Percentiles rank a stretch among this genome's conserved stretches.
These are phyloP conservation scores for Teleogryllus occipitalis DNA, from an alignment of 1,140 invertebrate genomes.

Conservation along the genomic window DNA sequence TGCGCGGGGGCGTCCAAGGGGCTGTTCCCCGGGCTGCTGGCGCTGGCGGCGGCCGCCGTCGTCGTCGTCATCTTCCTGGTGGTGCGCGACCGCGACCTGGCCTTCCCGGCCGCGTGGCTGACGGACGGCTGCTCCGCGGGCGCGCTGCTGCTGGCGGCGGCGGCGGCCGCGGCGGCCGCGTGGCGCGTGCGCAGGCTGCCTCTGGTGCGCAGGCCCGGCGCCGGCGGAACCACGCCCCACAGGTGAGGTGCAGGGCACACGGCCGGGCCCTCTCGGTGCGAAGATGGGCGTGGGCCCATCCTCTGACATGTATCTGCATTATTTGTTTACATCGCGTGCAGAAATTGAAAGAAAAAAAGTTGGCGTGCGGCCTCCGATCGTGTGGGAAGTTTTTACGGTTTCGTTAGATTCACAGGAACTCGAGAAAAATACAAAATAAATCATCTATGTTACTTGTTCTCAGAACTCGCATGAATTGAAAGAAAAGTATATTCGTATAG, in stretches of 20 bases:
- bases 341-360: too few species aligned
- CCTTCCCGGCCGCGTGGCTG: constrained; percentile 42
- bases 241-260: constrained; percentile 40
- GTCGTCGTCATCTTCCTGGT: constrained; percentile 56
- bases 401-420: too few species aligned
- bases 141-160: constrained; percentile 35
- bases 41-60: constrained; percentile 50
- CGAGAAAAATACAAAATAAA: too few species aligned
- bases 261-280: constrained; percentile 38
- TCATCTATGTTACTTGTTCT: too few species aligned
- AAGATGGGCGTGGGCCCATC: too few species aligned
- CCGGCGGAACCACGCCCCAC: constrained; percentile 33
- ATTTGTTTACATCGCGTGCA: too few species aligned
- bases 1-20: constrained; percentile 51
- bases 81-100: constrained; percentile 44
- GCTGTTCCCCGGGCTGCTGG: constrained; percentile 50
- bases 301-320: too few species aligned
- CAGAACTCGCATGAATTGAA: too few species aligned
- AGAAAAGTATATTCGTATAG: too few species aligned
- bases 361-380: too few species aligned
- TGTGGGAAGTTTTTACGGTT: too few species aligned
- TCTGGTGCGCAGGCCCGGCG: constrained; percentile 36
- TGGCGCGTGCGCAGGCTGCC: constrained; percentile 43
- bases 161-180: constrained; percentile 34
- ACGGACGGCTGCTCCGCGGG: constrained; percentile 40